A percentile compares a stretch with the other conserved stretches of the same genome.
phyloP scores from a whole-genome alignment of 2,888 invertebrate species.

The Drosophila kokeensis region DNA sequence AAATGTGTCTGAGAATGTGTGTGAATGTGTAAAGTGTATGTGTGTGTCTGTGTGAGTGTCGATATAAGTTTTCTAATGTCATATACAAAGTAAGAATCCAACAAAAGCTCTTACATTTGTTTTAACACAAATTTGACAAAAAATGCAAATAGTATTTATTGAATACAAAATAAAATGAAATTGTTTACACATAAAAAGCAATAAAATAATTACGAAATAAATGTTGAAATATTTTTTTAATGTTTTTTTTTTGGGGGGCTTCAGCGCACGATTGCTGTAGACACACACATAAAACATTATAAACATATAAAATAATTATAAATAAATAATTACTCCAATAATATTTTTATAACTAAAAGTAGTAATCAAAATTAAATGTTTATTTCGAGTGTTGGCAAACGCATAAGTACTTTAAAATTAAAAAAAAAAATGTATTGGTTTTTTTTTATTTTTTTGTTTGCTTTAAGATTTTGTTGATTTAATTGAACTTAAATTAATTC shows the following conservation, averaged over 20 bases:
- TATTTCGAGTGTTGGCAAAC: neutral
- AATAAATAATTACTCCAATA: slow-evolving; percentile 19
- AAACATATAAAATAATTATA: slow-evolving; percentile 19
- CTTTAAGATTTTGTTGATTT: neutral
- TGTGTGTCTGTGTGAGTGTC: slow-evolving; percentile 27
- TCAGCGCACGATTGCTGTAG: slow-evolving; percentile 24
- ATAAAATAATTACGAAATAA: slow-evolving; percentile 20
- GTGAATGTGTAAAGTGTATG: slow-evolving; percentile 14
- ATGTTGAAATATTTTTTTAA: slow-evolving; percentile 1
- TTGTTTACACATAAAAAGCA: slow-evolving; percentile 31
- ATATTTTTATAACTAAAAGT: slow-evolving; percentile 22
- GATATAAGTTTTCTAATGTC: slow-evolving; percentile 19
- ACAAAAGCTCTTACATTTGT: slow-evolving; percentile 27
- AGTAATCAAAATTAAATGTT: slow-evolving; percentile 5
- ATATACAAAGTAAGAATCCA: slow-evolving; percentile 10
- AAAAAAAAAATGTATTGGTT: neutral
- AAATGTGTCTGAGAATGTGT: slow-evolving; percentile 17
- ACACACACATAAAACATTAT: slow-evolving; percentile 24
- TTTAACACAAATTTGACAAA: slow-evolving; percentile 31
- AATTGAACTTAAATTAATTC: neutral
- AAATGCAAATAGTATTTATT: slow-evolving; percentile 36
- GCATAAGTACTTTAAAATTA: neutral
- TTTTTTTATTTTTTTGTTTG: neutral
- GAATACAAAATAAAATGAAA: slow-evolving; percentile 28
- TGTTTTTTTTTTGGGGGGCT: neutral